These are phyloP conservation scores for Rhopilema esculentum DNA, from an alignment of 30 jellyfish, hydroid and myxozoan species.

Conservation along the genomic window DNA sequence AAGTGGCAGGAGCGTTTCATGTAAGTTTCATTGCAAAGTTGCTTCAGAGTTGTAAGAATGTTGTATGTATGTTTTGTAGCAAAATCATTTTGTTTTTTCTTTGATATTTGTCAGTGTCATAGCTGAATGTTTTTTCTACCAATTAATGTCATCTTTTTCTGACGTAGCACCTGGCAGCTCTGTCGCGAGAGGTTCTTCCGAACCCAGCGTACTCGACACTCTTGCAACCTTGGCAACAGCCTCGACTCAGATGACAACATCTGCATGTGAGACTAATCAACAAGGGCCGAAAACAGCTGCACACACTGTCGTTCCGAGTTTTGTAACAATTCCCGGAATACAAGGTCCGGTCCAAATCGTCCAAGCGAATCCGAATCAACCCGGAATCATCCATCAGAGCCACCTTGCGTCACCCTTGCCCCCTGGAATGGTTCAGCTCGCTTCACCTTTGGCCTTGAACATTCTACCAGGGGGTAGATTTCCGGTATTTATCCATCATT, in stretches of 20 bases:
- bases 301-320: slow-evolving; percentile 51
- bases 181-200: slow-evolving; percentile 20
- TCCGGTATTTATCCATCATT: slow-evolving; percentile 13
- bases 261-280: slow-evolving; percentile 41
- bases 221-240: slow-evolving; percentile 87
- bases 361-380: slow-evolving; percentile 51
- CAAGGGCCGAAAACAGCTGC: slow-evolving; percentile 42
- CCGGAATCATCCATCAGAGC: slow-evolving; percentile 43
- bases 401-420: slow-evolving; percentile 56
- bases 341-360: slow-evolving; percentile 68
- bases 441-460: slow-evolving; percentile 74
- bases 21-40: background rate
- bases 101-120: too few species aligned
- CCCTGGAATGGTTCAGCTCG: slow-evolving; percentile 71
- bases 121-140: background rate
- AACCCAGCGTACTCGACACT: slow-evolving; percentile 76
- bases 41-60: too few species aligned
- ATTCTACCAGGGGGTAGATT: slow-evolving; percentile 68
- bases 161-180: background rate
- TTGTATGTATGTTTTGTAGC: too few species aligned
- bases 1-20: slow-evolving; percentile 2
- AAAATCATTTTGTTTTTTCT: too few species aligned
- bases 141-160: background rate
- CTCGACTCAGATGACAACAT: slow-evolving; percentile 64
- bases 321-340: slow-evolving; percentile 59